Conservation (phyloP, 2,797 vertebrate genomes). For the Diplodus puntazzo region DNA sequence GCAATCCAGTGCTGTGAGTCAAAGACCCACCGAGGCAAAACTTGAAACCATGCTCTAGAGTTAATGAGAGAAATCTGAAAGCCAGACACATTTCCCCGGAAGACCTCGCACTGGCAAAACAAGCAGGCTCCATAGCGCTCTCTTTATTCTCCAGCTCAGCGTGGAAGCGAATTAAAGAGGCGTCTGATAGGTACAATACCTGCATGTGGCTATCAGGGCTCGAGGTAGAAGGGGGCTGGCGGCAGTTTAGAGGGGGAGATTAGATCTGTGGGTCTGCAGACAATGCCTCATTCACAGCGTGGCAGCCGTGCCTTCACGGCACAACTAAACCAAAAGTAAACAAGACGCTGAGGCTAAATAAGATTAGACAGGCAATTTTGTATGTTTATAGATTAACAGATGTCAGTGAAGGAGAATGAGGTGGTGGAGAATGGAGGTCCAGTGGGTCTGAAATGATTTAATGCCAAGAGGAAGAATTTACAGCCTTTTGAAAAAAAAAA, state of each 20-base stretch:
- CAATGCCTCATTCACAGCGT: constrained; percentile 80
- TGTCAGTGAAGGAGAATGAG: constrained; percentile 48
- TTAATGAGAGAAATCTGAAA: constrained; percentile 66
- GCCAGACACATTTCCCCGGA: constrained; percentile 52
- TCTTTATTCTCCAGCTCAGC: constrained; percentile 45
- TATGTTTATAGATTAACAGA: constrained; percentile 78
- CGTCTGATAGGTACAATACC: constrained; percentile 70
- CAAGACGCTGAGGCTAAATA: constrained; percentile 76
- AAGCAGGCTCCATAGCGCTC: constrained; percentile 23
- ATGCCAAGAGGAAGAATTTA: constrained; percentile 44
- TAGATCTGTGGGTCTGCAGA: constrained; percentile 74
- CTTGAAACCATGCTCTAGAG: constrained; percentile 39
- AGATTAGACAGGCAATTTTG: constrained; percentile 79
- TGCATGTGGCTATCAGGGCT: constrained; percentile 67
- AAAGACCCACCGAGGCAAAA: constrained; percentile 40
- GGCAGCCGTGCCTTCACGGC: constrained; percentile 63
- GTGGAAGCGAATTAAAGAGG: constrained; percentile 58
- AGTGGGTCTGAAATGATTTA: constrained; percentile 36
- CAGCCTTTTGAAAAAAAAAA: constrained; percentile 43
- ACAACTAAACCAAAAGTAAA: constrained; percentile 78
- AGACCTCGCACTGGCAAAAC: constrained; percentile 49
- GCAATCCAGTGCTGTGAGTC: constrained; percentile 58
- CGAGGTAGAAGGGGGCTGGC: constrained; percentile 58
- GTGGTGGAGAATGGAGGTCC: constrained; percentile 25
- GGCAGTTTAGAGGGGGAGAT: constrained; percentile 67